Evolutionary conservation across 64 coral and sea anemone species (phyloP), one percentile per base, ranked within the genome.

Genomic region (Dendrophyllia cribrosa): DNA sequence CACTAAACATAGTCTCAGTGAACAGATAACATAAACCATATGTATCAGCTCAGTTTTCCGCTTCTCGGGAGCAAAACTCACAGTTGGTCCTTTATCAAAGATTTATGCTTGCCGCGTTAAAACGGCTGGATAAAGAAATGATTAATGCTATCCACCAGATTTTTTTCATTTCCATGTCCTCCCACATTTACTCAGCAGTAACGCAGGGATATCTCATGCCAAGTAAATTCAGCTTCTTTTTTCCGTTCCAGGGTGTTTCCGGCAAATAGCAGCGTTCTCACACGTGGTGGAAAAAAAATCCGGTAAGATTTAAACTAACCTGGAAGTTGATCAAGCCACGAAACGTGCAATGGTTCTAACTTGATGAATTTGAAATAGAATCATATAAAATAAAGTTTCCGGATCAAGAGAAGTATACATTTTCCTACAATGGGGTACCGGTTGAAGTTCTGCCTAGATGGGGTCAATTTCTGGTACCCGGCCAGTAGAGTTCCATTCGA

Each of bases 181-280:
- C 59, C 4, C 53, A 56, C 7, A 56, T 9, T 56, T 56, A 23
- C 80, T 84, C 61, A 67, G 61, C 80, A 68, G 61, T 84, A 44
- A 49, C 17, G 26, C 17, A n/a, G 23, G 53, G 61, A 51, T 84
- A 43, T 84, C 62, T 84, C 80, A 50, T 67, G 60, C 62, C 20
- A 59, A 24, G 80, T 20, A 84, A 43, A 19, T 75, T 75, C 47
- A 75, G 72, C 47, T 75, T 50, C 72, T 75, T 16, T n/a, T 34
- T 20, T 48, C n/a, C 72, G 17, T 75, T 75, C 4, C 72, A 75
- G 72, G 72, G 72, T 49, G 60, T 84, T 80, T 80, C 62, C 80
- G 60, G 80, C 19, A 49, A 63, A 19, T 23, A 24, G 4, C 46
- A 5, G 14, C 15, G 8, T 49, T 84, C 44, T 60, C 80, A 51